Percentiles rank a stretch among this genome's conserved stretches.
These are phyloP conservation scores for Lophochroa leadbeateri DNA, from an alignment of 2,113 vertebrate genomes.

Conservation along the genomic window DNA sequence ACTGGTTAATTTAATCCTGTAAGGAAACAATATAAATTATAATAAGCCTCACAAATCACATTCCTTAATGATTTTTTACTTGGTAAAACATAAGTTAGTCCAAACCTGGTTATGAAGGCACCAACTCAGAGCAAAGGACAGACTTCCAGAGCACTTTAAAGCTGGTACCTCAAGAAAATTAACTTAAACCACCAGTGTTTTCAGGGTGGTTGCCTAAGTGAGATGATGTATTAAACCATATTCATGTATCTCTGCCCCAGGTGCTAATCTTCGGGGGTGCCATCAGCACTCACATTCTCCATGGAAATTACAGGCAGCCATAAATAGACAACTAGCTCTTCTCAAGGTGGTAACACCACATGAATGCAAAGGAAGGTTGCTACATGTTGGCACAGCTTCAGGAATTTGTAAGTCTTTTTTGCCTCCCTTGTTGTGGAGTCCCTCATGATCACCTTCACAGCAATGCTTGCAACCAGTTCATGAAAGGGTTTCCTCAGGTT, in stretches of 20 bases:
- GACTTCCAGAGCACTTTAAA: neutral
- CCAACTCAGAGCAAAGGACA: neutral
- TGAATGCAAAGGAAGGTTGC: neutral
- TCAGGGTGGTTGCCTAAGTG: neutral
- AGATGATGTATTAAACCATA: neutral
- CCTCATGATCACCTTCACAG: neutral
- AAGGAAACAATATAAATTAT: constrained; percentile 71
- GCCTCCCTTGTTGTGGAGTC: neutral
- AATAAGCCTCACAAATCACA: neutral
- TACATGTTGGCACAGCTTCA: neutral
- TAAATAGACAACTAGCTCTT: neutral
- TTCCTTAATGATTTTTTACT: constrained; percentile 3
- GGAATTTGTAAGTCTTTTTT: neutral
- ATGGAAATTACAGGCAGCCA: neutral
- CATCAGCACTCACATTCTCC: neutral
- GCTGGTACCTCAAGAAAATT: neutral
- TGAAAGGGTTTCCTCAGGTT: neutral
- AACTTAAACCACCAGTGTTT: neutral
- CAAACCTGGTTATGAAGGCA: neutral
- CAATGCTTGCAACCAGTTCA: neutral
- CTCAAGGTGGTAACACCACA: neutral
- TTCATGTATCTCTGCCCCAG: neutral
- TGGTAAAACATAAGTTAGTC: constrained; percentile 1
- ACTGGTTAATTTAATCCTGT: constrained; percentile 77
- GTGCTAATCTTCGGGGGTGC: neutral